These are phyloP conservation scores for Drosophila putrida DNA, from an alignment of 2,888 invertebrate species.

Conservation along the genomic window DNA sequence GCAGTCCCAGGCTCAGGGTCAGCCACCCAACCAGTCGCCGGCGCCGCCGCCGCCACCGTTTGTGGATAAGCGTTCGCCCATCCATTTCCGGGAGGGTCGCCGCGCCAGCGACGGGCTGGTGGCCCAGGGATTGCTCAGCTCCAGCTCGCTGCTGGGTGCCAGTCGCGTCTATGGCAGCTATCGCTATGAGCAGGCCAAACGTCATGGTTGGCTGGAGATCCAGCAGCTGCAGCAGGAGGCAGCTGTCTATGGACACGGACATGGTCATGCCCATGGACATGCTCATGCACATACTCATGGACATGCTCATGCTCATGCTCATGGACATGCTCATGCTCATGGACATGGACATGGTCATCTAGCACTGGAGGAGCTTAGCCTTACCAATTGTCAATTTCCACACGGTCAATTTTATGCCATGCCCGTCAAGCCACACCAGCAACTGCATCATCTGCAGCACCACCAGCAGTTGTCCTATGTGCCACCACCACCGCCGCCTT, in stretches of 20 bases:
- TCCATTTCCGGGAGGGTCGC: conserved; percentile 92
- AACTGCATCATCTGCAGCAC: conserved; percentile 32
- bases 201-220: conserved; percentile 92
- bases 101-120: conserved; percentile 97
- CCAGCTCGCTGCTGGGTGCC: conserved; percentile 78
- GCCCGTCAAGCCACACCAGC: conserved; percentile 62
- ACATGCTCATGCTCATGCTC: conserved; percentile 6
- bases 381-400: conserved; percentile 90
- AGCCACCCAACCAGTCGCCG: conserved; percentile 30
- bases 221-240: conserved; percentile 92
- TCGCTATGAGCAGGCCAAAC: conserved; percentile 89
- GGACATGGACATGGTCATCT: conserved; percentile 31
- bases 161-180: conserved; percentile 80
- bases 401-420: conserved; percentile 89
- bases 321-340: conserved; percentile 18
- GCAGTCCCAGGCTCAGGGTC: conserved; percentile 84
- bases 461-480: conserved; percentile 49
- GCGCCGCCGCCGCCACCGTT: conserved; percentile 86
- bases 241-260: conserved; percentile 88
- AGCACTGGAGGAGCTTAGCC: conserved; percentile 88
- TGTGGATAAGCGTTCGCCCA: conserved; percentile 88
- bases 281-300: conserved; percentile 8
- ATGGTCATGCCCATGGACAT: conserved; percentile 76
- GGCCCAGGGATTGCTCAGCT: conserved; percentile 89
- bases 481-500: conserved; percentile 51